phyloP scores from a whole-genome alignment of 2,888 invertebrate genomes.

The Zeuzera pyrina region DNA sequence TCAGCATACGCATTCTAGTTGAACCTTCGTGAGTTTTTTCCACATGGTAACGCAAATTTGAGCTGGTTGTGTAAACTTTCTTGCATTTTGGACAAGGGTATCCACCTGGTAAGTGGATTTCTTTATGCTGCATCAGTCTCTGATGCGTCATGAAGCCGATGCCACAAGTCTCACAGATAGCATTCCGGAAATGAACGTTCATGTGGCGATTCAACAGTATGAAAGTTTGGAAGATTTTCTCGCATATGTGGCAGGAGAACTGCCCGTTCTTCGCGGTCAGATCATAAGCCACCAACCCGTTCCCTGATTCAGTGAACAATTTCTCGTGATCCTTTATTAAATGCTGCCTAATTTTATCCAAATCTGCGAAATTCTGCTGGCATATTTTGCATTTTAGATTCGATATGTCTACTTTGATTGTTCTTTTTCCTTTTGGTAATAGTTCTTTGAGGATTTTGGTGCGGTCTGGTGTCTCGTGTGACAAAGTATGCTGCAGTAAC shows the following conservation, averaged over 20 bases:
- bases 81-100: slow-evolving; percentile 47
- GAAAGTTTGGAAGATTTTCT: slow-evolving; percentile 44
- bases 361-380: slow-evolving; percentile 18
- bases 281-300: slow-evolving; percentile 43
- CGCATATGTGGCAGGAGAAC: slow-evolving; percentile 42
- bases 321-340: slow-evolving; percentile 28
- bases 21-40: slow-evolving; percentile 44
- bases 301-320: slow-evolving; percentile 39
- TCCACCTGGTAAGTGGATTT: slow-evolving; percentile 40
- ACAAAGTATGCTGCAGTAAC: slow-evolving; percentile 31
- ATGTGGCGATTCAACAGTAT: slow-evolving; percentile 51
- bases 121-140: slow-evolving; percentile 43
- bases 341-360: slow-evolving; percentile 37
- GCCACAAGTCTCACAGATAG: slow-evolving; percentile 50
- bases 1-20: slow-evolving; percentile 35
- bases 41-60: slow-evolving; percentile 44
- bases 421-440: slow-evolving; percentile 43
- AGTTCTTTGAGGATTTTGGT: slow-evolving; percentile 32
- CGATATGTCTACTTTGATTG: slow-evolving; percentile 51
- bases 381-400: slow-evolving; percentile 44
- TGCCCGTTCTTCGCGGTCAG: slow-evolving; percentile 33
- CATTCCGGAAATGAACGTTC: slow-evolving; percentile 54
- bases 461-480: slow-evolving; percentile 33
- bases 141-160: slow-evolving; percentile 50
- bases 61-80: slow-evolving; percentile 59